Evolutionary conservation across 92 coral and sea anemone genomes (phyloP), one percentile per base, ranked within the genome.

Genomic region (Blastomussa wellsi): DNA sequence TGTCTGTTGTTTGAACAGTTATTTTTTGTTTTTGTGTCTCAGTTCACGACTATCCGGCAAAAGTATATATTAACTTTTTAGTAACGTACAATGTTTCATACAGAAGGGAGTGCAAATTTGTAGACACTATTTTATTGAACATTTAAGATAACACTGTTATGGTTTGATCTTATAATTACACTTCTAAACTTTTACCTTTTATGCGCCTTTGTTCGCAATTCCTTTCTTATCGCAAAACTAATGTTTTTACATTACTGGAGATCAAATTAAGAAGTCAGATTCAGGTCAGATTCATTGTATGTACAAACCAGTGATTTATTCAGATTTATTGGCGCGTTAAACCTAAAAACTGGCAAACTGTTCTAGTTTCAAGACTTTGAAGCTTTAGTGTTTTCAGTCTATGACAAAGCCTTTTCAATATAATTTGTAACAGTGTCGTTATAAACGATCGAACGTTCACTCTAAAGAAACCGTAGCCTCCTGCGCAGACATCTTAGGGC

Each of bases 111-210:
- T 6, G 13, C 12, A 57, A 57, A 57, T 24, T 57, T 24, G 26
- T 53, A 5, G 6, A 55, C n/a, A 55, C 44, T 6, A 44, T 3
- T 44, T 44, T 6, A 44, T 3, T 44, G 7, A 51, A 51, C 57
- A 51, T 76, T 74, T 28, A 7, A 74, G 62, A 78, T 78, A 37
- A 22, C n/a, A 68, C 24, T 47, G 76, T 65, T 75, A 19, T 28
- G 62, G 15, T 42, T 42, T 66, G 76, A 32, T 80, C 28, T 48
- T 73, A 68, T 67, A 32, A 44, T 57, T 57, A 22, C 24, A 22
- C 24, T 22, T 60, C 31, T 19, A 67, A 33, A 4, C 47, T 32
- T 31, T 65, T 80, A 16, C 31, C 19, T 64, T 74, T 74, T 47
- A 74, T 74, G 39, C 24, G 33, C n/a, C n/a, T 28, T 26, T 52